Percentiles rank a stretch among this genome's conserved stretches.
phyloP scores from a whole-genome alignment of 2,888 invertebrate species.

The Ametastegia equiseti region DNA sequence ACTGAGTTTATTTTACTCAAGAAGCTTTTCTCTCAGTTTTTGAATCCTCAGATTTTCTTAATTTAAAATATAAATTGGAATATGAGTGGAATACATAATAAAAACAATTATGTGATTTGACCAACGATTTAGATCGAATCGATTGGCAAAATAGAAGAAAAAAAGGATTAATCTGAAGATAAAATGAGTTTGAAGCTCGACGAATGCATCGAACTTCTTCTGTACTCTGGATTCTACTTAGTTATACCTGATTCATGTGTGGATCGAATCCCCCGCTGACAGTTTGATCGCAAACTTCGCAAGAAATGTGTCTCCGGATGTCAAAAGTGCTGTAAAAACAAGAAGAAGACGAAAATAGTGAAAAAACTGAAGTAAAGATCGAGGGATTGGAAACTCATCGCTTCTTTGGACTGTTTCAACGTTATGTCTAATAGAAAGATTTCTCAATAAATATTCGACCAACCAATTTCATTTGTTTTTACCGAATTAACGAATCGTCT shows the following conservation, averaged over 20 bases:
- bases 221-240: neutral
- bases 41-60: no score
- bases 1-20: no score
- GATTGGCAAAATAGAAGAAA: no score
- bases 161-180: neutral
- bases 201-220: neutral
- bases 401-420: no score
- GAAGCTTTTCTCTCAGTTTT: no score
- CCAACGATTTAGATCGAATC: no score
- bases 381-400: no score
- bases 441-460: neutral
- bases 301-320: conserved; percentile 91
- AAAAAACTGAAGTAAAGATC: no score
- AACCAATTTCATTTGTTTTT: conserved; percentile 4
- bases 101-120: no score
- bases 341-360: conserved; percentile 47
- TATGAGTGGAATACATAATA: no score
- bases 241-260: conserved; percentile 84
- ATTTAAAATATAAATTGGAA: no score
- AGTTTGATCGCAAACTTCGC: conserved; percentile 90
- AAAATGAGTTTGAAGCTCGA: neutral
- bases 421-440: conserved; percentile 26
- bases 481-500: neutral
- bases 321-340: conserved; percentile 88
- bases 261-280: conserved; percentile 96